A percentile compares a stretch with the other conserved stretches of the same genome.
Evolutionary conservation across 2,888 invertebrate species (phyloP).

Genomic region (Dendrolimus houi): DNA sequence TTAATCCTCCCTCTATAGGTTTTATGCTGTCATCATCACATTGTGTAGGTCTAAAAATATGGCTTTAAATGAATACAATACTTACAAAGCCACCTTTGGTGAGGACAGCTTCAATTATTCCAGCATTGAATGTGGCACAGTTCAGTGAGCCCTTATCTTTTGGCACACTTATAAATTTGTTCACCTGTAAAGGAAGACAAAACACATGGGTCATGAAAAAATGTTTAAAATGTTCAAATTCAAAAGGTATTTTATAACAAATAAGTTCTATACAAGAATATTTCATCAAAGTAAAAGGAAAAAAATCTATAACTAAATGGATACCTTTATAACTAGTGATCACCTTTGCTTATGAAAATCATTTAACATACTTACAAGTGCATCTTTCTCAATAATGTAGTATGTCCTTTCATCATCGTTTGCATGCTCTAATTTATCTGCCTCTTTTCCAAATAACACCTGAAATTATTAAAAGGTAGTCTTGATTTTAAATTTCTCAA

Average conservation of each 20-base stretch:
- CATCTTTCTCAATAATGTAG: conserved; percentile 98
- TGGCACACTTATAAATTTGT: conserved; percentile 97
- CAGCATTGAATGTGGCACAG: conserved; percentile 98
- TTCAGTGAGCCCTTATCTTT: conserved; percentile 98
- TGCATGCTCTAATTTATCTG: conserved; percentile 98
- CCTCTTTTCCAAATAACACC: conserved; percentile 97
- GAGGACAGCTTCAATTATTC: conserved; percentile 97
- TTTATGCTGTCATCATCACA: too few relatives aligned
- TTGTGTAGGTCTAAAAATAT: too few relatives aligned
- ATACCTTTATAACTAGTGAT: too few relatives aligned
- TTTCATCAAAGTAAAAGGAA: too few relatives aligned
- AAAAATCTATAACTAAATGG: too few relatives aligned
- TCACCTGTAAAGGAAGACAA: conserved; percentile 69
- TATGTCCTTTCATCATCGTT: conserved; percentile 99
- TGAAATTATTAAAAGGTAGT: conserved; percentile 42
- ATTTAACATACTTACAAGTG: conserved; percentile 84
- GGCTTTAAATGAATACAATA: conserved; percentile 19
- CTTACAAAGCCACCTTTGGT: conserved; percentile 97
- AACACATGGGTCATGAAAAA: neutral
- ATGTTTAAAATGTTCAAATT: neutral
- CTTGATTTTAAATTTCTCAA: too few relatives aligned
- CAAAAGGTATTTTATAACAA: neutral
- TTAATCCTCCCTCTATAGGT: too few relatives aligned
- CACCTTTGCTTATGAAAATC: too few relatives aligned
- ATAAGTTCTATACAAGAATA: too few relatives aligned